phyloP scores from a whole-genome alignment of 2,113 vertebrate genomes.

The Jacana jacana region DNA sequence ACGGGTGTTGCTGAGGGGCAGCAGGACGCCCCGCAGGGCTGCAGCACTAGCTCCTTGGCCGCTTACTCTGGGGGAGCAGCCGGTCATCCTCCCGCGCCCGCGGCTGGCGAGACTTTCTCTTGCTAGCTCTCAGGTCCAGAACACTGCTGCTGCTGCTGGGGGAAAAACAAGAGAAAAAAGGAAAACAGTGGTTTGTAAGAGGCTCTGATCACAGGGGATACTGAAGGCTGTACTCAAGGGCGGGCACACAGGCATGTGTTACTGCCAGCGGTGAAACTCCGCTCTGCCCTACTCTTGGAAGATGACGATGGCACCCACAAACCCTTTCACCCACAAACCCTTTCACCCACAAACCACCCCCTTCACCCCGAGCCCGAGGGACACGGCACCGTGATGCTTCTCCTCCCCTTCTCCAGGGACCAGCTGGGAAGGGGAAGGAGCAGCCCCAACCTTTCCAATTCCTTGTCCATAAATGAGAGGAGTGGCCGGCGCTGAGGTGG shows the following conservation, averaged over 20 bases:
- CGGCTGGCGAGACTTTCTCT: background rate
- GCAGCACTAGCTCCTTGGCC: conserved; percentile 53
- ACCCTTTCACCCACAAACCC: too few relatives aligned
- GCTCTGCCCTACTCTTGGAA: background rate
- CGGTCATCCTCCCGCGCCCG: fast-evolving
- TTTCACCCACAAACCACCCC: fast-evolving
- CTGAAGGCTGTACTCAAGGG: fast-evolving
- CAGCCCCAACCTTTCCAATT: background rate
- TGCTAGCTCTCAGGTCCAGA: background rate
- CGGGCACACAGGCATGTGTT: fast-evolving
- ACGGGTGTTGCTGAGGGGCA: background rate
- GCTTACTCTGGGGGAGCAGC: conserved; percentile 38
- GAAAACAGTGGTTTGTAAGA: fast-evolving
- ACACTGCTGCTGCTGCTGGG: background rate
- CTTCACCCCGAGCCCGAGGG: fast-evolving
- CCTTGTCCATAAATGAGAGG: background rate
- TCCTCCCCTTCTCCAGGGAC: background rate
- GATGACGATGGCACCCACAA: background rate
- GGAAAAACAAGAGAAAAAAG: background rate
- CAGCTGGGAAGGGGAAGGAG: fast-evolving
- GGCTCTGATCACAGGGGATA: background rate
- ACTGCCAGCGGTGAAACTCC: background rate
- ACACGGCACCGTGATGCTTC: fast-evolving
- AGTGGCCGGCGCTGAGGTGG: background rate
- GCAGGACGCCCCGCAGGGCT: fast-evolving